phyloP scores from a whole-genome alignment of 2,888 invertebrate genomes.

The Brachypterus glaber region DNA sequence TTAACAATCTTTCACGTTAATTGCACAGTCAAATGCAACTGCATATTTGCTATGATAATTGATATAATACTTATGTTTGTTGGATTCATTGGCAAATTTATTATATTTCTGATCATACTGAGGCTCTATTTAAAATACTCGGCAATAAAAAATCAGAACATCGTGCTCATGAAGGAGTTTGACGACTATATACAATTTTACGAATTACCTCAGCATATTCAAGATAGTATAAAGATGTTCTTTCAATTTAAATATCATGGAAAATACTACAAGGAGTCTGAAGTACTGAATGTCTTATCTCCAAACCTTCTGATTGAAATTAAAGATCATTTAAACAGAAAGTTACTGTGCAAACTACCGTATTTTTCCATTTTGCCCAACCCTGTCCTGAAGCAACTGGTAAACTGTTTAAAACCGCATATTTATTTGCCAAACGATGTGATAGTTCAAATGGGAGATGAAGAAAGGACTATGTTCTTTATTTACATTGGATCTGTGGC shows the following conservation, averaged over 20 bases:
- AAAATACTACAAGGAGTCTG: background rate
- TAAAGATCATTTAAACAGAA: background rate
- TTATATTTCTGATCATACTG: background rate
- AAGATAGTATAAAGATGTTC: background rate
- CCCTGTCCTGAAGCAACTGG: background rate
- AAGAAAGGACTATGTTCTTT: background rate
- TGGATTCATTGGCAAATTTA: background rate
- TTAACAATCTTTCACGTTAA: background rate
- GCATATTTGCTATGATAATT: background rate
- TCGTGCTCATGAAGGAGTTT: background rate
- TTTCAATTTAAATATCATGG: background rate
- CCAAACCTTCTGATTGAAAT: background rate
- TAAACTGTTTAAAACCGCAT: background rate
- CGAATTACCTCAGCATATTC: background rate
- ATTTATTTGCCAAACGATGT: background rate
- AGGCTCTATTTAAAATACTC: background rate
- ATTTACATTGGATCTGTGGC: background rate
- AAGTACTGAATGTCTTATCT: background rate
- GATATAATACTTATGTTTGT: background rate
- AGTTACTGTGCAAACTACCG: background rate
- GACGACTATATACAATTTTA: background rate
- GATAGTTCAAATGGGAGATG: background rate
- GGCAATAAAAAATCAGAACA: background rate
- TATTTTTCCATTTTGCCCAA: background rate
- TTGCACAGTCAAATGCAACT: background rate